These are phyloP conservation scores for Camponotus vicinus DNA, from an alignment of 1,140 invertebrate genomes.

Conservation along the genomic window DNA sequence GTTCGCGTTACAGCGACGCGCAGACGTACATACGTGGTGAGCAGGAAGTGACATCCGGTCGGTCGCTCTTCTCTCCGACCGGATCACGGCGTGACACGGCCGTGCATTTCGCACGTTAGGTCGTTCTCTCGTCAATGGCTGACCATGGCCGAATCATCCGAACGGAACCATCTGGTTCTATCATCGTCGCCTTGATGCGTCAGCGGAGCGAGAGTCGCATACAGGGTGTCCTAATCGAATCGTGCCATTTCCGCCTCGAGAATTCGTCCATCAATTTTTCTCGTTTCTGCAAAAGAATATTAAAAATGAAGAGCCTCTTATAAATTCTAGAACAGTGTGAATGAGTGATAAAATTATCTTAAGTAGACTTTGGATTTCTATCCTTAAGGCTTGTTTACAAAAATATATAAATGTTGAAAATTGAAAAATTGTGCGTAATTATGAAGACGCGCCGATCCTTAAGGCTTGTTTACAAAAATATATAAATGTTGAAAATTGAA, in stretches of 20 bases:
- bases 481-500: neutral
- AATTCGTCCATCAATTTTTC: neutral
- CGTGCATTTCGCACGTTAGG: conserved; percentile 64
- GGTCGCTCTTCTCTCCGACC: conserved; percentile 32
- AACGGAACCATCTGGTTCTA: conserved; percentile 16
- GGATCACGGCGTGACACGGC: conserved; percentile 59
- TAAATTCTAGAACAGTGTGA: neutral
- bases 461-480: too few relatives aligned
- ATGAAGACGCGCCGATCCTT: too few relatives aligned
- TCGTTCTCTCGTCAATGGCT: conserved; percentile 31
- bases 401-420: too few relatives aligned
- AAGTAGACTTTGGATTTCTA: too few relatives aligned
- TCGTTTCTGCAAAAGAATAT: neutral
- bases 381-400: too few relatives aligned
- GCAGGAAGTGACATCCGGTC: conserved; percentile 84
- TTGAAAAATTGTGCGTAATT: too few relatives aligned
- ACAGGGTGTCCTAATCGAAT: neutral
- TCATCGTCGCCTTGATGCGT: conserved; percentile 31
- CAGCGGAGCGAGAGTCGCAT: neutral
- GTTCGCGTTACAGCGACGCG: conserved; percentile 63
- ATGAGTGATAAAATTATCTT: neutral
- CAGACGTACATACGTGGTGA: conserved; percentile 79
- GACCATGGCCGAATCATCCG: conserved; percentile 59
- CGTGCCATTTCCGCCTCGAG: too few relatives aligned
- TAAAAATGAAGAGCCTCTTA: neutral